These are phyloP conservation scores for Blennius ocellaris DNA, from an alignment of 2,113 vertebrate species.

Conservation along the genomic window DNA sequence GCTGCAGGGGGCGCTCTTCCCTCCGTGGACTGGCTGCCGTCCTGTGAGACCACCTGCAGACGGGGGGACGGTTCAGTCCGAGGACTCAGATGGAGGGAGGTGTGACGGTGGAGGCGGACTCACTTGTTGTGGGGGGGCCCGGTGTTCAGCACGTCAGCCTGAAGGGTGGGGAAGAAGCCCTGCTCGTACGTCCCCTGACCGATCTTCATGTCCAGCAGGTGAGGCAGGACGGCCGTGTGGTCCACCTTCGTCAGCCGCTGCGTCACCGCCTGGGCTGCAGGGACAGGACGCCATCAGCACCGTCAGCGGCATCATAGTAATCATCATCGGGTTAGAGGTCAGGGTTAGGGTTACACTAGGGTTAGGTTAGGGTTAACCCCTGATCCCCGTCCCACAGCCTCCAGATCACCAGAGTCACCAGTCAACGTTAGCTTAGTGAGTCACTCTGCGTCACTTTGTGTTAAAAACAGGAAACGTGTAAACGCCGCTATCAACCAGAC, in stretches of 20 bases:
- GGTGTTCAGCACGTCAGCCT: conserved; percentile 88
- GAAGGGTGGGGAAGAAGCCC: conserved; percentile 93
- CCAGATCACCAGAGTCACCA: no score
- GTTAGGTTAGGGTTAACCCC: no score
- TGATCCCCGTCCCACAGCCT: no score
- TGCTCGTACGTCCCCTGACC: conserved; percentile 93
- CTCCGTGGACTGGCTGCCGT: conserved; percentile 84
- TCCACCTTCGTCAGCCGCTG: conserved; percentile 93
- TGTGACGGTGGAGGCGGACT: background rate
- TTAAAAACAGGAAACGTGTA: no score
- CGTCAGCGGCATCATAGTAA: no score
- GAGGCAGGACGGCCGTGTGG: conserved; percentile 92
- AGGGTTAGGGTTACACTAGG: no score
- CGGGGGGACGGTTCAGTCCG: background rate
- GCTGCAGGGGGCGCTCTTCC: conserved; percentile 89
- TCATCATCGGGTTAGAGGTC: no score
- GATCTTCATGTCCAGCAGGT: conserved; percentile 96
- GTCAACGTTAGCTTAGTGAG: no score
- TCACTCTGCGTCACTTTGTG: no score
- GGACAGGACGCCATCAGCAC: no score
- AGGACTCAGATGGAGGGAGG: no score
- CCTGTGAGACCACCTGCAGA: conserved; percentile 88
- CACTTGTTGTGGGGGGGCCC: conserved; percentile 93
- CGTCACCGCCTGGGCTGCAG: conserved; percentile 90
- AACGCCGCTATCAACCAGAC: no score